A percentile compares a stretch with the other conserved stretches of the same genome.
Conservation (phyloP, 2,113 vertebrate genomes). For the Barbus barbus region DNA sequence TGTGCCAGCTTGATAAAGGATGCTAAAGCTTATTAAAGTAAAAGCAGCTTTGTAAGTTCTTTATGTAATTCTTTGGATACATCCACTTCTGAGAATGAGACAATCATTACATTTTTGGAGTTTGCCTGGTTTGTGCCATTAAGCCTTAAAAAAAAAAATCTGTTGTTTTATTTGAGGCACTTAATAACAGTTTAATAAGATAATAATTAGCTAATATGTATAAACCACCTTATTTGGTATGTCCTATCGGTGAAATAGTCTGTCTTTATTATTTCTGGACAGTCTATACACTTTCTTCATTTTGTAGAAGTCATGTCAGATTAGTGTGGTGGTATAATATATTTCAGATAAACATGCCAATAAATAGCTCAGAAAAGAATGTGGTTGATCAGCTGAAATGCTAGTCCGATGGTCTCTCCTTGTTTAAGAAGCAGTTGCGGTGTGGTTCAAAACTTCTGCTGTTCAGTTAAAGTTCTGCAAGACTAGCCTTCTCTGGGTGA, state of each 20-base stretch:
- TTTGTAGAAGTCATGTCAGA: neutral
- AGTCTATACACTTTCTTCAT: neutral
- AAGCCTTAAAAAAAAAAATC: neutral
- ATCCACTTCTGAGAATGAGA: neutral
- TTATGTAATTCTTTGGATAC: neutral
- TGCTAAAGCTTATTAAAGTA: slow-evolving; percentile 63
- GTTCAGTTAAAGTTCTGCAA: neutral
- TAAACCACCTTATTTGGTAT: neutral
- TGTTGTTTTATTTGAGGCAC: neutral
- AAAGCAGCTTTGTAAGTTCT: slow-evolving; percentile 60
- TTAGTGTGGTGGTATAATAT: neutral
- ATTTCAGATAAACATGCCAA: neutral
- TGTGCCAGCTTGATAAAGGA: slow-evolving; percentile 69
- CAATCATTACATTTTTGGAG: neutral
- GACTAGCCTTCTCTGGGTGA: neutral
- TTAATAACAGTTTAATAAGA: neutral
- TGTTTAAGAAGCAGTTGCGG: neutral
- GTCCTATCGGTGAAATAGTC: neutral
- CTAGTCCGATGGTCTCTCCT: neutral
- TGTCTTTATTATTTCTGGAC: neutral
- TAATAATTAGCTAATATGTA: neutral
- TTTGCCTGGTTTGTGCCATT: neutral
- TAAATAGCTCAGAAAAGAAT: neutral
- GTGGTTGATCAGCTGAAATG: neutral
- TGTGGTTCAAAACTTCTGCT: neutral